Evolutionary conservation across 2,888 invertebrate genomes (phyloP).

Genomic region (Girardia tigrina): DNA sequence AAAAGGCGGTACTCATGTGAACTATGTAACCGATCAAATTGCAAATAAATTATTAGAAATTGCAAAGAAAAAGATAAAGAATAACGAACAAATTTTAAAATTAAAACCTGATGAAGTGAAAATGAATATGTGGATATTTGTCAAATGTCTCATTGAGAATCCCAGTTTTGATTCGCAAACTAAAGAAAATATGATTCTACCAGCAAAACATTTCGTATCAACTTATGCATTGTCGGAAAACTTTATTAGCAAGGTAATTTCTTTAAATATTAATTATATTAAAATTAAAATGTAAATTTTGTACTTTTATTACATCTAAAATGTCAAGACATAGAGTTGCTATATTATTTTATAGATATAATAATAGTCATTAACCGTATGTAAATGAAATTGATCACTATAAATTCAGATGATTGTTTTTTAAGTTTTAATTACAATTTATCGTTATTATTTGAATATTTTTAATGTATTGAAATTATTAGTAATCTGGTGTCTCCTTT

Average conservation of each 20-base stretch:
- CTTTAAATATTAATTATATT: not conserved
- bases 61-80: conserved; percentile 61
- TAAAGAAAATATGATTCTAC: conserved; percentile 95
- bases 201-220: conserved; percentile 84
- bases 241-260: conserved; percentile 59
- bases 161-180: conserved; percentile 99
- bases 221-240: conserved; percentile 75
- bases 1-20: conserved; percentile 93
- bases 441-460: too few relatives aligned
- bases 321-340: too few relatives aligned
- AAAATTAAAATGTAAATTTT: too few relatives aligned
- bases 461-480: too few relatives aligned
- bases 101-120: conserved; percentile 86
- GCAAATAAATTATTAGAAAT: conserved; percentile 74
- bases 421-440: too few relatives aligned
- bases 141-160: conserved; percentile 92
- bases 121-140: conserved; percentile 89
- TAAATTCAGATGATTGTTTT: too few relatives aligned
- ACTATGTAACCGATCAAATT: conserved; percentile 76
- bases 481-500: too few relatives aligned
- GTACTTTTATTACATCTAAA: too few relatives aligned
- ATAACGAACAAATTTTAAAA: conserved; percentile 67
- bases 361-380: too few relatives aligned
- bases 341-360: too few relatives aligned
- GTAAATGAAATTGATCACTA: too few relatives aligned